A percentile compares a stretch with the other conserved stretches of the same genome.
These are phyloP conservation scores for Goniozus legneri DNA, from an alignment of 1,140 invertebrate species.

Conservation along the genomic window DNA sequence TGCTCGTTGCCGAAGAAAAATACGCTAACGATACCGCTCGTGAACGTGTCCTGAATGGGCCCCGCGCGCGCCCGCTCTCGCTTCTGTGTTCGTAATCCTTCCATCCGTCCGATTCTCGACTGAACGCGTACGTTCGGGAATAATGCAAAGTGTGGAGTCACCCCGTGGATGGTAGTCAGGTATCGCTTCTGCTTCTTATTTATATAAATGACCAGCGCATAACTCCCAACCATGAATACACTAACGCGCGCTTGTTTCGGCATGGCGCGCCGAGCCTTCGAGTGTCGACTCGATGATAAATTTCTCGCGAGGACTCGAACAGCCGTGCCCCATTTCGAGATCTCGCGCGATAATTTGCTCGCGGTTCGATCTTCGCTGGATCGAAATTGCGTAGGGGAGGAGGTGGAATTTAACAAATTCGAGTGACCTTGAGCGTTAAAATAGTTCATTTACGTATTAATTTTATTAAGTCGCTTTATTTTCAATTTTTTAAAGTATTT, in stretches of 20 bases:
- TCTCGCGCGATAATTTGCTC: no score
- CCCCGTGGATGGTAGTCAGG: conserved; percentile 46
- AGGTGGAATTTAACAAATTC: no score
- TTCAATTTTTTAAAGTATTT: no score
- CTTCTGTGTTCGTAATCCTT: conserved; percentile 36
- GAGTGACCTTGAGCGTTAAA: no score
- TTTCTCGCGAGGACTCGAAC: conserved; percentile 26
- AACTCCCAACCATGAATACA: conserved; percentile 31
- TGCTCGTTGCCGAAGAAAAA: conserved; percentile 40
- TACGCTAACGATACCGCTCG: conserved; percentile 47
- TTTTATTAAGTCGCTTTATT: no score
- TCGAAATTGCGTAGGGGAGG: no score
- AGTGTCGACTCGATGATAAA: conserved; percentile 33
- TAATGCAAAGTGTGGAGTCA: conserved; percentile 52
- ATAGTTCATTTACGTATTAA: no score
- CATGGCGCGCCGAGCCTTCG: conserved; percentile 9
- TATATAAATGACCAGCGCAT: conserved; percentile 57
- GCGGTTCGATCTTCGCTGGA: conserved; percentile 6
- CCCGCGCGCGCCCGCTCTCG: conserved; percentile 16
- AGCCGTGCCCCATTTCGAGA: conserved; percentile 22
- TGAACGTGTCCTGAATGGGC: conserved; percentile 32
- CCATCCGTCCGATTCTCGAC: conserved; percentile 24
- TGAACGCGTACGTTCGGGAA: conserved; percentile 27
- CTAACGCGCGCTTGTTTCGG: conserved; percentile 26
- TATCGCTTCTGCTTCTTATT: conserved; percentile 55